Evolutionary conservation across 1,140 invertebrate genomes (phyloP).

Genomic region (Microvelia longipes): DNA sequence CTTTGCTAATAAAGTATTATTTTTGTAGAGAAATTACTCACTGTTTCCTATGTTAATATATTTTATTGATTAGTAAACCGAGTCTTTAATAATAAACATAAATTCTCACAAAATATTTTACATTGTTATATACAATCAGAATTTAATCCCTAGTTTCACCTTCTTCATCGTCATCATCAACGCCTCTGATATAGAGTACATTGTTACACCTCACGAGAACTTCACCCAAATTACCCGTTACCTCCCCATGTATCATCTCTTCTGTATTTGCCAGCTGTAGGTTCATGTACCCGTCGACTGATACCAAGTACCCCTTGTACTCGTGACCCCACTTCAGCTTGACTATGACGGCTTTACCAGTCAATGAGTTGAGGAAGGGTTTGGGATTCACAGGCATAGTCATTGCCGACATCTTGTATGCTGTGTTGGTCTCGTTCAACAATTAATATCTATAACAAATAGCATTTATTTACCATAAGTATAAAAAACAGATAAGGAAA

Average conservation of each 20-base stretch:
- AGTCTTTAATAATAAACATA: background rate
- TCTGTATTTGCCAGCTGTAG: slow-evolving; percentile 96
- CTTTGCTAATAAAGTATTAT: too few relatives aligned
- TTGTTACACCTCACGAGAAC: slow-evolving; percentile 97
- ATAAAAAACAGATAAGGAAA: too few relatives aligned
- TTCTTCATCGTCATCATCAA: slow-evolving; percentile 94
- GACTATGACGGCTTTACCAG: slow-evolving; percentile 91
- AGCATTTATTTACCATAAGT: too few relatives aligned
- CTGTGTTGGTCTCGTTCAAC: background rate
- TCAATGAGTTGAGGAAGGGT: slow-evolving; percentile 94
- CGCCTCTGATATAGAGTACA: slow-evolving; percentile 88
- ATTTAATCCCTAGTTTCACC: slow-evolving; percentile 88
- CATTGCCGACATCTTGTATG: slow-evolving; percentile 28
- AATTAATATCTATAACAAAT: too few relatives aligned
- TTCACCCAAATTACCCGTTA: slow-evolving; percentile 90
- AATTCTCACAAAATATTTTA: background rate
- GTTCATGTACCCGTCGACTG: slow-evolving; percentile 99
- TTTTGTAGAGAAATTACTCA: too few relatives aligned
- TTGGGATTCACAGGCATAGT: slow-evolving; percentile 97
- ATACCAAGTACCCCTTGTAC: slow-evolving; percentile 95
- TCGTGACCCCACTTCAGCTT: slow-evolving; percentile 99
- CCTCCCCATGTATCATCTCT: slow-evolving; percentile 83
- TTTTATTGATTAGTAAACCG: too few relatives aligned
- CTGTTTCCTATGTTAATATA: too few relatives aligned
- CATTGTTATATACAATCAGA: background rate